Evolutionary conservation across 2,888 invertebrate genomes (phyloP), one percentile per base, ranked within the genome.

Genomic region (Strigamia crassipes): DNA sequence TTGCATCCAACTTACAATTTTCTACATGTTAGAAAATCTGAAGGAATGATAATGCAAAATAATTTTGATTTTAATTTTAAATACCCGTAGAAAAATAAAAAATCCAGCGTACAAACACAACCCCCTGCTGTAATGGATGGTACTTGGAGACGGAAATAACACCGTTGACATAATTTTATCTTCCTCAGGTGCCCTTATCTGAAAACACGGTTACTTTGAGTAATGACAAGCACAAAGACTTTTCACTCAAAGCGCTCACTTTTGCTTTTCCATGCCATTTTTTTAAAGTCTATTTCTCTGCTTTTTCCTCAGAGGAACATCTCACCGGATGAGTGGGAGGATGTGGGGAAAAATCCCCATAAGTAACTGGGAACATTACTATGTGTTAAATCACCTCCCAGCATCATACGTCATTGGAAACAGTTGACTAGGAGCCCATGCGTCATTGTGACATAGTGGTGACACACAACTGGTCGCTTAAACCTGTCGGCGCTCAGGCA

Each of bases 381-480:
- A 77, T 31, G 77, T 77, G 77, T 77, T 77, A 77, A 77, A 77
- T 77, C 77, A 77, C 77, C 77, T 77, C 38, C 31, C 77, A 31
- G 77, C 31, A 38, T 38, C 77, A 27, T 77, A 77, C 77, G 77
- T 77, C 77, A 77, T 77, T 38, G 31, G 77, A 77, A 77, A 34
- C 56, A 56, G 56, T 31, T 77, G 77, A 77, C 77, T 77, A 38
- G 77, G 56, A 56, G 56, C 56, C 38, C 34, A 77, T 77, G 77
- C 38, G 77, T 77, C 77, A 77, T 77, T 38, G 77, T 77, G 77
- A 77, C 77, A 77, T n/a, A 38, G 31, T 77, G 77, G 77, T 77
- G 77, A 77, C 77, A 77, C 38, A 38, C 77, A 56, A 77, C 77
- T 77, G 77, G 77, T 38, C 77, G 77, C 77, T 77, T 34, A 77